Conservation (phyloP, 2,797 vertebrate species). For the Gymnothorax reevesii region DNA sequence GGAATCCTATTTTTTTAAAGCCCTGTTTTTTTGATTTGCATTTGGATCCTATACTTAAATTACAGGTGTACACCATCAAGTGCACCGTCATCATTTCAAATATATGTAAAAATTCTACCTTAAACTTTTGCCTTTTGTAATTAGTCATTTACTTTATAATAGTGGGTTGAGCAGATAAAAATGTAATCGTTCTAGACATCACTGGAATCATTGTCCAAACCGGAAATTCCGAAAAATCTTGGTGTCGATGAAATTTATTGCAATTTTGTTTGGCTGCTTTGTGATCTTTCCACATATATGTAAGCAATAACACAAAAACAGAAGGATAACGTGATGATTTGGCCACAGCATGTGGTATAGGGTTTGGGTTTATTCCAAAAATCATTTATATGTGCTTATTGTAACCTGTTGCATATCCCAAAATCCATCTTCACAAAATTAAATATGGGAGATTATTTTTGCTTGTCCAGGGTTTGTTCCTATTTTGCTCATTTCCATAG, state of each 20-base stretch:
- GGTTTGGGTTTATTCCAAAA: neutral
- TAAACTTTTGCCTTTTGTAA: neutral
- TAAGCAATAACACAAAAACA: neutral
- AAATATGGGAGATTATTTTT: neutral
- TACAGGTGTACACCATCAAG: too few relatives aligned
- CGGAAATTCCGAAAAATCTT: neutral
- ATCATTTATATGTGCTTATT: neutral
- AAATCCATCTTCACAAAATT: neutral
- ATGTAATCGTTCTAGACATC: neutral
- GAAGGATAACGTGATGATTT: neutral
- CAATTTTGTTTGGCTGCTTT: neutral
- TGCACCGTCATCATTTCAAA: neutral
- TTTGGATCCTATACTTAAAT: too few relatives aligned
- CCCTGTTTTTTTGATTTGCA: too few relatives aligned
- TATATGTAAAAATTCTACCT: neutral
- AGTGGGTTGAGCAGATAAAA: neutral
- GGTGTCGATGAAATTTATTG: neutral
- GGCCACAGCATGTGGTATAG: neutral
- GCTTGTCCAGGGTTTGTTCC: neutral
- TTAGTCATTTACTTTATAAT: neutral
- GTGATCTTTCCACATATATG: neutral
- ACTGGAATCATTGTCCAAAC: neutral
- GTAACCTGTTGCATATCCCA: neutral
- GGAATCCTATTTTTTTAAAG: too few relatives aligned
- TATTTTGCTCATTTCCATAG: constrained; percentile 1